These are phyloP conservation scores for Caradrina clavipalpis DNA, from an alignment of 2,888 invertebrate genomes.

Conservation along the genomic window DNA sequence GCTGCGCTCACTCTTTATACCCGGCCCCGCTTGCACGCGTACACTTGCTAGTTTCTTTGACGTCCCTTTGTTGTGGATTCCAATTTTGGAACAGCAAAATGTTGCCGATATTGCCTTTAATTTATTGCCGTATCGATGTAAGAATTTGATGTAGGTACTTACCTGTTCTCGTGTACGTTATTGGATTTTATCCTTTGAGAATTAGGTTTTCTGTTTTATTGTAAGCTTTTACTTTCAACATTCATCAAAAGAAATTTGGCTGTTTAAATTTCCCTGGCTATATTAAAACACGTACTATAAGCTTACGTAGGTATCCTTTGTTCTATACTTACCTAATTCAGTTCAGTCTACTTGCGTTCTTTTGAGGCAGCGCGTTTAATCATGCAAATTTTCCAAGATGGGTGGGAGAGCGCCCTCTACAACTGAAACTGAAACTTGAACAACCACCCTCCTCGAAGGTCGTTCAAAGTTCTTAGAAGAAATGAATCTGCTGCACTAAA, in stretches of 20 bases:
- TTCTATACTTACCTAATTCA: slow-evolving; percentile 49
- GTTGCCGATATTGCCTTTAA: slow-evolving; percentile 69
- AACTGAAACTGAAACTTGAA: slow-evolving; percentile 86
- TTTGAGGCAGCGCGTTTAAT: slow-evolving; percentile 83
- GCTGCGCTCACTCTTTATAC: slow-evolving; percentile 87
- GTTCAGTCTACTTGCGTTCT: slow-evolving; percentile 66
- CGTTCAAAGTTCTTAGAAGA: slow-evolving; percentile 87
- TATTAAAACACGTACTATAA: slow-evolving; percentile 8
- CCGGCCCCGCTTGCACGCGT: slow-evolving; percentile 84
- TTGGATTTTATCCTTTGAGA: slow-evolving; percentile 21
- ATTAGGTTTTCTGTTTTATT: slow-evolving; percentile 17
- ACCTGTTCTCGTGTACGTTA: slow-evolving; percentile 16
- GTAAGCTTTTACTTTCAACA: slow-evolving; percentile 18
- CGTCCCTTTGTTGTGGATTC: slow-evolving; percentile 88
- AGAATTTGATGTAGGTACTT: slow-evolving; percentile 30
- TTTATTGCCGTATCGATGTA: slow-evolving; percentile 56
- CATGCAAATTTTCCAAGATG: slow-evolving; percentile 87
- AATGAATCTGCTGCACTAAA: slow-evolving; percentile 85
- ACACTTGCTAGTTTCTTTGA: slow-evolving; percentile 90
- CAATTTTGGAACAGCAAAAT: slow-evolving; percentile 83
- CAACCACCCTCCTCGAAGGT: slow-evolving; percentile 85
- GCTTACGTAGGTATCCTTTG: slow-evolving; percentile 27
- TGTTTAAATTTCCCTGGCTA: not conserved
- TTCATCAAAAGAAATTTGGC: not conserved
- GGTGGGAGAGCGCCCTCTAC: slow-evolving; percentile 79